phyloP scores from a whole-genome alignment of 2,113 vertebrate species.

The Podarcis raffonei region DNA sequence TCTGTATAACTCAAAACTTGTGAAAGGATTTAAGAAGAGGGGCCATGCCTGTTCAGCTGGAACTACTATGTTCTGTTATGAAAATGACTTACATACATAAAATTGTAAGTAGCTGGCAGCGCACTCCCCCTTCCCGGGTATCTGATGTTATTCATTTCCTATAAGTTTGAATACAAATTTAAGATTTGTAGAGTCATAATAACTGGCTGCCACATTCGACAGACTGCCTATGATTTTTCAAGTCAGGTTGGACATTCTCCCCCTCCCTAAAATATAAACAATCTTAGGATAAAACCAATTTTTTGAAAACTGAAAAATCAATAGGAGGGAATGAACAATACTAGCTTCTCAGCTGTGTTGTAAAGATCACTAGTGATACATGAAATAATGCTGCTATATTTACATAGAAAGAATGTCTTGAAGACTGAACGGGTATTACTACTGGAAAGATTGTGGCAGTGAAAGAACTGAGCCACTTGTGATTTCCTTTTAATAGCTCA shows the following conservation, averaged over 20 bases:
- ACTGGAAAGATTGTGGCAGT: constrained; percentile 5
- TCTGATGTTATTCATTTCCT: too few species aligned
- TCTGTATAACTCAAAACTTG: neutral
- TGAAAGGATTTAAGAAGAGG: neutral
- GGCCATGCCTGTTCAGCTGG: neutral
- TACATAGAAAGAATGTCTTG: neutral
- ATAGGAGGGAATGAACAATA: constrained; percentile 59
- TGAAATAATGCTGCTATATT: constrained; percentile 36
- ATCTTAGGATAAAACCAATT: constrained; percentile 62
- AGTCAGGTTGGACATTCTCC: constrained; percentile 47
- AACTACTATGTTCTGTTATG: neutral
- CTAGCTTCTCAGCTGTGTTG: constrained; percentile 46
- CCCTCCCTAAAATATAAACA: constrained; percentile 47
- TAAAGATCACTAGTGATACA: constrained; percentile 64
- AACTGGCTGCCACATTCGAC: constrained; percentile 29
- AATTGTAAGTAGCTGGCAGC: neutral
- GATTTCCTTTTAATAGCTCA: constrained; percentile 23
- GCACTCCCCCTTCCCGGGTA: too few species aligned
- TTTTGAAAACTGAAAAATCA: constrained; percentile 74
- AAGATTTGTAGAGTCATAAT: constrained; percentile 33
- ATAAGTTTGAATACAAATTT: neutral
- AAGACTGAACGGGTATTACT: rapidly evolving
- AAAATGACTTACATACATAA: neutral
- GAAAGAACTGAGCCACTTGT: constrained; percentile 16
- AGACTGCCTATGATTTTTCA: constrained; percentile 44